A percentile compares a stretch with the other conserved stretches of the same genome.
phyloP scores from a whole-genome alignment of 2,113 vertebrate species.

The Phalacrocorax brasilianus region DNA sequence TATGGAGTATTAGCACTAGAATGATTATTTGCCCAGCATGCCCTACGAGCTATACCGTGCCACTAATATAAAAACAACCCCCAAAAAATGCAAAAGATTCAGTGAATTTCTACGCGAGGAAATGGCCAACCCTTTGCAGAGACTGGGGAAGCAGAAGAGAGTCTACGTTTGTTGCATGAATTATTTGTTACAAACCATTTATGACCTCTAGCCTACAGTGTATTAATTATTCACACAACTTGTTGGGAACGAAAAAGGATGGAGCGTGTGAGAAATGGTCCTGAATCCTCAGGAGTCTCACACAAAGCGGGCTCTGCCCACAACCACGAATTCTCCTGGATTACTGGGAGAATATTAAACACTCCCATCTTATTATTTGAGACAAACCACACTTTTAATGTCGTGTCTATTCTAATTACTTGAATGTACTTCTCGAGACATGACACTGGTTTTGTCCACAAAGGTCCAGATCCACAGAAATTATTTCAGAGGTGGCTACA shows the following conservation, averaged over 20 bases:
- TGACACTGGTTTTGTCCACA: background rate
- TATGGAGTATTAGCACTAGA: background rate
- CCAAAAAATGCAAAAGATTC: background rate
- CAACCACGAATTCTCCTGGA: background rate
- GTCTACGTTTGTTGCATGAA: background rate
- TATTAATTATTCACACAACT: conserved; percentile 23
- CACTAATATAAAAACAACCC: background rate
- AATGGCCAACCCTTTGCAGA: background rate
- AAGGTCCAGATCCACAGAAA: background rate
- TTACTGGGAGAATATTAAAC: background rate
- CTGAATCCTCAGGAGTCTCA: background rate
- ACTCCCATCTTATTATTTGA: background rate
- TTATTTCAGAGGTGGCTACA: background rate
- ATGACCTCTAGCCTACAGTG: background rate
- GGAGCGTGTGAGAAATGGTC: background rate
- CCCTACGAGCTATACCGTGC: background rate
- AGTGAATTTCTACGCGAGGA: background rate
- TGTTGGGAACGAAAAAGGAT: background rate
- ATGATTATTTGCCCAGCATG: background rate
- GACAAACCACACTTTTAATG: background rate
- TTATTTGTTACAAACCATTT: conserved; percentile 3
- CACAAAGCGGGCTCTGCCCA: background rate
- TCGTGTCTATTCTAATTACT: background rate
- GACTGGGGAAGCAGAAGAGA: background rate
- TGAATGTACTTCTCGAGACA: background rate